These are phyloP conservation scores for Indicator maculatus DNA, from an alignment of 2,113 vertebrate genomes.

Conservation along the genomic window DNA sequence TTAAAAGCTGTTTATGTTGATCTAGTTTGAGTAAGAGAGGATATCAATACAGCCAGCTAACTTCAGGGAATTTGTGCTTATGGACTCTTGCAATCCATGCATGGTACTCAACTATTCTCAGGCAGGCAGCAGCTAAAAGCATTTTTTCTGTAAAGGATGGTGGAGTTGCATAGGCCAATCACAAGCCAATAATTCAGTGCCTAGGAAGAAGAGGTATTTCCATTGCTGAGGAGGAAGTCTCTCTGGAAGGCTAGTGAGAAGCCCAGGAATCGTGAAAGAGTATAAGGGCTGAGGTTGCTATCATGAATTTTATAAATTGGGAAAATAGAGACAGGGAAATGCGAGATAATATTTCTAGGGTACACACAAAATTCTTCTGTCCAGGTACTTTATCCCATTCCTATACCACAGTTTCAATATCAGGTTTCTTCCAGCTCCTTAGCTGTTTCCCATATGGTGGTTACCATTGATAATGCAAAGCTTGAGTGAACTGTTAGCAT, in stretches of 20 bases:
- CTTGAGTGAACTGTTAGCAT: background rate
- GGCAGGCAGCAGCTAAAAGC: background rate
- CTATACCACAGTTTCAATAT: background rate
- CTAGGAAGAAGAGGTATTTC: background rate
- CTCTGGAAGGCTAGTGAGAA: background rate
- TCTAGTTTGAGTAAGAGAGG: background rate
- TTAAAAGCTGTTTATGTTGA: fast-evolving
- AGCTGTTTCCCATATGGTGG: background rate
- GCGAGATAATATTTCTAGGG: background rate
- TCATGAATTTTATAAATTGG: background rate
- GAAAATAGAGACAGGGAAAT: background rate
- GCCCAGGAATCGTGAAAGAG: background rate
- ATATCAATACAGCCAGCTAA: background rate
- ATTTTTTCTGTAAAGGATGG: background rate
- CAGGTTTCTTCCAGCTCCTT: background rate
- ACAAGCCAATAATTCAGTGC: background rate
- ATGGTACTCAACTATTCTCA: background rate
- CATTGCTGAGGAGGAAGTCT: background rate
- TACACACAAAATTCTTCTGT: background rate
- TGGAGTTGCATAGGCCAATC: background rate
- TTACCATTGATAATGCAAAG: background rate
- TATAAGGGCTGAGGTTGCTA: background rate
- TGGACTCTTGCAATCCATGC: background rate
- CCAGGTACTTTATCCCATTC: background rate
- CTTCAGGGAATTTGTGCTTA: background rate